These are phyloP conservation scores for Mycteria americana DNA, from an alignment of 2,797 vertebrate genomes.

Conservation along the genomic window DNA sequence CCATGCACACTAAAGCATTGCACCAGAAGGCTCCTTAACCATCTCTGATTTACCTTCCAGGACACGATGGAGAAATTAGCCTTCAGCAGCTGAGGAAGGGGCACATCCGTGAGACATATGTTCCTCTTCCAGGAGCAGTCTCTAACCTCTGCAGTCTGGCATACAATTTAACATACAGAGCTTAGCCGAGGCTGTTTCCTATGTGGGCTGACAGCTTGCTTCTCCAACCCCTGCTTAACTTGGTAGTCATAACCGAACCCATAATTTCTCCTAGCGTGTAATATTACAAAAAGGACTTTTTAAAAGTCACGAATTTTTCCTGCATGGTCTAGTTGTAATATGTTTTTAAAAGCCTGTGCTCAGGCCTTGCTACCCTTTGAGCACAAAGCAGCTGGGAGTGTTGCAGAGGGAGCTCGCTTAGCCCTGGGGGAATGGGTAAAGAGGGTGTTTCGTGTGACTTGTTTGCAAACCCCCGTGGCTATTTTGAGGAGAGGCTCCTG, in stretches of 20 bases:
- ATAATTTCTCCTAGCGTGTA: neutral
- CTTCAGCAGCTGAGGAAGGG: neutral
- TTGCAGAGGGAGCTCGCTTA: neutral
- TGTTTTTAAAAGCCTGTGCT: neutral
- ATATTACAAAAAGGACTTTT: neutral
- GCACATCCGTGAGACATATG: rapidly evolving
- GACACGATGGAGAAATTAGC: neutral
- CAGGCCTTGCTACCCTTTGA: neutral
- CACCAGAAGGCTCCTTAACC: neutral
- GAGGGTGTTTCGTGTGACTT: conserved; percentile 15
- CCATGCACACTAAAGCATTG: neutral
- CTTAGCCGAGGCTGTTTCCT: neutral
- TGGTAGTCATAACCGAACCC: neutral
- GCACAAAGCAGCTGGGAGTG: neutral
- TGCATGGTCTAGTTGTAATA: neutral
- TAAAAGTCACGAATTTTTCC: neutral
- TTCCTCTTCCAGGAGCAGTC: neutral
- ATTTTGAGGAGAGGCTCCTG: conserved; percentile 2
- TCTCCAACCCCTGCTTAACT: neutral
- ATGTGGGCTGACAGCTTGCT: neutral
- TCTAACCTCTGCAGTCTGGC: neutral
- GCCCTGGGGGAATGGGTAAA: conserved; percentile 1
- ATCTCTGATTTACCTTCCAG: neutral
- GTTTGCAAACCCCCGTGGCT: conserved; percentile 44
- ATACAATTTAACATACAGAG: neutral